phyloP scores from a whole-genome alignment of 2,113 vertebrate genomes.

The Lutjanus erythropterus region DNA sequence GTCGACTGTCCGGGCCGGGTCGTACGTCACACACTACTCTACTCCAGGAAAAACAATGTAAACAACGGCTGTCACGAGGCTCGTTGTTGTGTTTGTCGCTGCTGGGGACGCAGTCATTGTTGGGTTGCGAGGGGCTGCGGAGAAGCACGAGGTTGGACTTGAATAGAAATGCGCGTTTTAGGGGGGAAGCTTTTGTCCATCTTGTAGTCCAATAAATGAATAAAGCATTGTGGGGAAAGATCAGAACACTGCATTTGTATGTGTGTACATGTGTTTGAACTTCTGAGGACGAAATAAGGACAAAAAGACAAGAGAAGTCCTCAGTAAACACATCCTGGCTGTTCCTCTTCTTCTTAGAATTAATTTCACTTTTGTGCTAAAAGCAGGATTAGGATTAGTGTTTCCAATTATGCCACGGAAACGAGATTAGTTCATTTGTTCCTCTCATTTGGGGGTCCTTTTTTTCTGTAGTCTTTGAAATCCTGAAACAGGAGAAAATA shows the following conservation, averaged over 20 bases:
- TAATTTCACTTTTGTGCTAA: not conserved
- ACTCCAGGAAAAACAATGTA: not conserved
- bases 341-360: not conserved
- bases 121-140: not conserved
- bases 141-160: not conserved
- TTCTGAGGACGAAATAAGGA: not conserved
- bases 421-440: not conserved
- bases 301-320: not conserved
- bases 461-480: not conserved
- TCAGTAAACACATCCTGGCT: not conserved
- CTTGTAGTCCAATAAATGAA: not conserved
- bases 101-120: not conserved
- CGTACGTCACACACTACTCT: conserved; percentile 31
- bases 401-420: not conserved
- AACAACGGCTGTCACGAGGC: conserved; percentile 17
- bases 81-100: conserved; percentile 16
- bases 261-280: not conserved
- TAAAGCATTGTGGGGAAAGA: not conserved
- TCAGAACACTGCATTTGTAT: not conserved
- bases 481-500: not conserved
- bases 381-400: not conserved
- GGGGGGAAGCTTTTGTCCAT: not conserved
- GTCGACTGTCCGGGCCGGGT: not conserved
- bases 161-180: not conserved
- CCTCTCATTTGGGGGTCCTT: not conserved